Base-by-base conservation (phyloP, 1,140 invertebrate species). In the Neuroterus valhalla region DNA sequence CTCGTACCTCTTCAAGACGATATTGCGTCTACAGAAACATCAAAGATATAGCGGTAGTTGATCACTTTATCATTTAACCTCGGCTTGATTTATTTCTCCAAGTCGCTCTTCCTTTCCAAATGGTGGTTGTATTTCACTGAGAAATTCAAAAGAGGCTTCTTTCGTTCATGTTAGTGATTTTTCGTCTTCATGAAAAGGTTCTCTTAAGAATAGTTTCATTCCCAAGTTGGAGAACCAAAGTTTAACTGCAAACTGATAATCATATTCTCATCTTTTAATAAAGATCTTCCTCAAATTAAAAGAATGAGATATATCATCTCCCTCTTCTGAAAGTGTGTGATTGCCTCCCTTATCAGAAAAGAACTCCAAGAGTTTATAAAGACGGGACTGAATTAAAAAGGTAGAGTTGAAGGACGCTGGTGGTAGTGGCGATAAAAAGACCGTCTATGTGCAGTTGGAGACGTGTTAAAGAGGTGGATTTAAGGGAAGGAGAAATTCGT, bases 41-140 rank as follows among this genome's bases (percentile, higher is more conserved):
- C 23, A 62, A 62, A 62, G 31, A 62, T 62, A 15, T 62, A 31
- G 26, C 31, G 21, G 12, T 62, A 62, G 55, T 62, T 62, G 55
- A 62, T 62, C 55, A 62, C 21, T 38, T 62, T 62, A 62, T 38
- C 26, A 62, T 26, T 62, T 62, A 62, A 62, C n/a, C 3, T 62
- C 31, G 55, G 31, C 11, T 62, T 23, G 21, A 62, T 62, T 38
- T 38, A 38, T 62, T 62, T 62, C 11, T 62, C 14, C 14, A 1
- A 62, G 55, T 31, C n/a, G 23, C 14, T 62, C 19, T 62, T 62
- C 21, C 11, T 38, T 62, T 26, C 15, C 11, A 38, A 55, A 55
- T 31, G 21, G 23, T 2, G n/a, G 26, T 26, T 14, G 50, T 52
- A 62, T 62, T 62, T 62, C 21, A 62, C 23, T 14, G 10, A 62